These are phyloP conservation scores for Spizaetus ornatus DNA, from an alignment of 2,113 vertebrate genomes.

Conservation along the genomic window DNA sequence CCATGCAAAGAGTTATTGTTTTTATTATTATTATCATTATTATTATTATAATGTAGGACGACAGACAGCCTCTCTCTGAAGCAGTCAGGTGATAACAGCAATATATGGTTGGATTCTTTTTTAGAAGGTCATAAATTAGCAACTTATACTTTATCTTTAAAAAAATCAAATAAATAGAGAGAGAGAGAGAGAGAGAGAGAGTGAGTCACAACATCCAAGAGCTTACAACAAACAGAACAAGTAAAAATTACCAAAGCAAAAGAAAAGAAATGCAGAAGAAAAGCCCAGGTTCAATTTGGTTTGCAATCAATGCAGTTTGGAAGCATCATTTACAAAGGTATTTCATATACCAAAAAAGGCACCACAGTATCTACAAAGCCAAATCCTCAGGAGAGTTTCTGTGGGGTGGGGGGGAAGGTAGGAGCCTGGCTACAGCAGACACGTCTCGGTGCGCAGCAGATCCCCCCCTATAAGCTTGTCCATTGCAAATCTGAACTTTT, in stretches of 20 bases:
- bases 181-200: not conserved
- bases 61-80: conserved; percentile 25
- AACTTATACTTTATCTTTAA: conserved; percentile 11
- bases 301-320: conserved; percentile 52
- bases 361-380: conserved; percentile 49
- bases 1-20: conserved; percentile 44
- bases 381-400: conserved; percentile 48
- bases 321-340: conserved; percentile 43
- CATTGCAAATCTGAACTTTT: not conserved
- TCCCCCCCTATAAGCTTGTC: not conserved
- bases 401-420: not conserved
- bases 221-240: not conserved
- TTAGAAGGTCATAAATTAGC: conserved; percentile 54
- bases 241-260: conserved; percentile 41
- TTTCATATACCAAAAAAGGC: conserved; percentile 62
- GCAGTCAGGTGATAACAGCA: conserved; percentile 35
- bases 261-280: conserved; percentile 26
- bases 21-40: not conserved
- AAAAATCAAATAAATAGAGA: conserved; percentile 44
- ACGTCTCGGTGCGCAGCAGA: not conserved
- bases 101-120: not conserved
- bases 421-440: not conserved
- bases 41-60: not conserved
- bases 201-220: conserved; percentile 8
- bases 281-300: conserved; percentile 47